Evolutionary conservation across 1,140 invertebrate genomes (phyloP).

Genomic region (Drosophila tristis): DNA sequence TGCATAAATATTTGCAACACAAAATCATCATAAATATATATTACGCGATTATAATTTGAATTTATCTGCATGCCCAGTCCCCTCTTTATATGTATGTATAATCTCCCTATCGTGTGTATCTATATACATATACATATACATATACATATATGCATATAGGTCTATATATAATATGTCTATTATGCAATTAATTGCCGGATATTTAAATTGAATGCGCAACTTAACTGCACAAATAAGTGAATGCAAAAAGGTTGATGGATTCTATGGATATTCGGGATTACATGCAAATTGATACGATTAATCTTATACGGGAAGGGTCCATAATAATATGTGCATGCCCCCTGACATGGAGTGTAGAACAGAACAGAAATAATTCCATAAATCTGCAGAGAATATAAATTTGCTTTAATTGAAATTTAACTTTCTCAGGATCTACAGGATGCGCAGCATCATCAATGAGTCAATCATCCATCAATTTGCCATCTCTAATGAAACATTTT

Average conservation of each 20-base stretch:
- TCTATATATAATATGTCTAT: constrained; percentile 17
- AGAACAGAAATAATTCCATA: too few relatives aligned
- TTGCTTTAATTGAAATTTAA: neutral
- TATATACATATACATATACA: too few relatives aligned
- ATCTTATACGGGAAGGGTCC: neutral
- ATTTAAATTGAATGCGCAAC: constrained; percentile 31
- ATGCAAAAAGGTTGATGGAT: constrained; percentile 18
- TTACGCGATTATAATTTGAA: constrained; percentile 54
- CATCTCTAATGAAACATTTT: neutral
- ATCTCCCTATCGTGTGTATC: constrained; percentile 15
- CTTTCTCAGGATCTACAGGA: neutral
- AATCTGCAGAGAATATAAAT: neutral
- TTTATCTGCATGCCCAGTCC: constrained; percentile 7
- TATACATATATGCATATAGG: constrained; percentile 3
- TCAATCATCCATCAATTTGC: too few relatives aligned
- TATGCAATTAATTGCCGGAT: constrained; percentile 40
- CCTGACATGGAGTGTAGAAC: too few relatives aligned
- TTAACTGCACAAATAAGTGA: constrained; percentile 26
- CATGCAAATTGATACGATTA: neutral
- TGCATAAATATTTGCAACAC: neutral
- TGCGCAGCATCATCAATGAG: neutral
- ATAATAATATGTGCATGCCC: too few relatives aligned
- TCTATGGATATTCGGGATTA: neutral
- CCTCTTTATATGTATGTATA: neutral
- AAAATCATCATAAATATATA: constrained; percentile 50